phyloP scores from a whole-genome alignment of 1,140 invertebrate genomes.

The Cydia fagiglandana region DNA sequence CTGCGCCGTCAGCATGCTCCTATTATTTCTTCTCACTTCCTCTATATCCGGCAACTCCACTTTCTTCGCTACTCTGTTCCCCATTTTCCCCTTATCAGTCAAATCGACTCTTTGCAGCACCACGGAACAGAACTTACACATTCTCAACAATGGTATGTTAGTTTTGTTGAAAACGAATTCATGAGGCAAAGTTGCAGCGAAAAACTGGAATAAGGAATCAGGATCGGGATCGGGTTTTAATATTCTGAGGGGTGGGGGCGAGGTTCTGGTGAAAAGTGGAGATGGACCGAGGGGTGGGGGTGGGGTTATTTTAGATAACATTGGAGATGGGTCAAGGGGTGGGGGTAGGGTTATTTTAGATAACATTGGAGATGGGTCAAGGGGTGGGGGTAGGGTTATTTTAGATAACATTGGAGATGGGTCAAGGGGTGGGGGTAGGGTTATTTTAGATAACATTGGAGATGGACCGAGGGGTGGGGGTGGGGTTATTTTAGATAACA shows the following conservation, averaged over 20 bases:
- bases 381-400: too few relatives aligned
- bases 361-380: too few relatives aligned
- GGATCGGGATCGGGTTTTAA: neutral
- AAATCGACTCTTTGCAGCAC: neutral
- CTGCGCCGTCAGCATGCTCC: slow-evolving; percentile 27
- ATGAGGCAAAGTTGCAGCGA: neutral
- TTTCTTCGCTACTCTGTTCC: slow-evolving; percentile 14
- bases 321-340: neutral
- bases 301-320: neutral
- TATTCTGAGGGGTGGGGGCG: too few relatives aligned
- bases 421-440: too few relatives aligned
- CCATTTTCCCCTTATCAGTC: slow-evolving; percentile 51
- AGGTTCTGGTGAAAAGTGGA: neutral
- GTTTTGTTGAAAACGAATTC: neutral
- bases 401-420: neutral
- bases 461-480: neutral
- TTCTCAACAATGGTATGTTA: neutral
- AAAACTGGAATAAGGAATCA: neutral
- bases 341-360: neutral
- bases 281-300: neutral
- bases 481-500: neutral
- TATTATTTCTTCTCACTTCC: slow-evolving; percentile 30
- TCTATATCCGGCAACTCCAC: slow-evolving; percentile 26
- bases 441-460: too few relatives aligned
- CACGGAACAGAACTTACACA: neutral